phyloP scores from a whole-genome alignment of 2,888 invertebrate species.

The Phengaris alcon region DNA sequence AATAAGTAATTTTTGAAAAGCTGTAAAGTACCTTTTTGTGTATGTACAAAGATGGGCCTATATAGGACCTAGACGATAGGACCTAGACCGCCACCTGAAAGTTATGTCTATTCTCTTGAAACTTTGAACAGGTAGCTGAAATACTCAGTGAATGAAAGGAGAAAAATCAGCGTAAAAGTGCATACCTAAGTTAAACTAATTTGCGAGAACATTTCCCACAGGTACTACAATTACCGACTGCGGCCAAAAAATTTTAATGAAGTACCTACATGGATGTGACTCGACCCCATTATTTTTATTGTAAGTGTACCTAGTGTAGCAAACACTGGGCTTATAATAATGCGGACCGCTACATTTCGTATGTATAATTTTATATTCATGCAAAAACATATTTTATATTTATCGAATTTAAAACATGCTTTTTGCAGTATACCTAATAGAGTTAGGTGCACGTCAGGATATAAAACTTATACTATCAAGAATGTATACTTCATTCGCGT shows the following conservation, averaged over 20 bases:
- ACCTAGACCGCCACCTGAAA: too few species aligned
- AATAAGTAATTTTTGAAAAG: too few species aligned
- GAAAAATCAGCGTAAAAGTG: not conserved
- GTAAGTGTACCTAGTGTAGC: not conserved
- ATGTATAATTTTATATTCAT: not conserved
- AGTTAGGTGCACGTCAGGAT: not conserved
- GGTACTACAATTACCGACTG: conserved; percentile 17
- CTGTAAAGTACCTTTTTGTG: too few species aligned
- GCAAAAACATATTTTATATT: not conserved
- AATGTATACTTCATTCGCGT: too few species aligned
- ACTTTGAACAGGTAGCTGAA: conserved; percentile 1
- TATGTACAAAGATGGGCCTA: too few species aligned
- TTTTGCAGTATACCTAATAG: not conserved
- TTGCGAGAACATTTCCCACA: conserved; percentile 13
- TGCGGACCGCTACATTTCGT: not conserved
- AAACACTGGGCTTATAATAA: not conserved
- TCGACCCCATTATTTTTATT: conserved; percentile 15
- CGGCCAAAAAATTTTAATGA: conserved; percentile 22
- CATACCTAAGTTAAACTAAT: not conserved
- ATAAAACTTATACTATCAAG: not conserved
- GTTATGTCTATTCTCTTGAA: not conserved
- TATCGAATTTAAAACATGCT: not conserved
- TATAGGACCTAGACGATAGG: too few species aligned
- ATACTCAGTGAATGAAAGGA: conserved; percentile 5
- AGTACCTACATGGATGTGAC: conserved; percentile 1